These are phyloP conservation scores for Bagarius yarrelli DNA, from an alignment of 2,113 vertebrate genomes.

Conservation along the genomic window DNA sequence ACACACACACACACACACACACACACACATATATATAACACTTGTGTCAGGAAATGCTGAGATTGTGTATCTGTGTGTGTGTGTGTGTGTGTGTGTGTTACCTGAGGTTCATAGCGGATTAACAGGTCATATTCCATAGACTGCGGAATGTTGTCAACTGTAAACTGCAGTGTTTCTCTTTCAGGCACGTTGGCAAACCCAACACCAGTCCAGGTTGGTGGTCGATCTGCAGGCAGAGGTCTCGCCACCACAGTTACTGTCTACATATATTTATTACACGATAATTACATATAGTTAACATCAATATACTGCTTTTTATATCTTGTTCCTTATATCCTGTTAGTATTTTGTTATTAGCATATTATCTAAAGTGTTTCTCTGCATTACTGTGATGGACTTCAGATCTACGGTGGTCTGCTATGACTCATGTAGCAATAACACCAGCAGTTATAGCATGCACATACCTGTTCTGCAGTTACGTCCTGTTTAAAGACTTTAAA, in stretches of 20 bases:
- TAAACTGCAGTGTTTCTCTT: slow-evolving; percentile 84
- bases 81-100: slow-evolving; percentile 53
- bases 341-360: too few species aligned
- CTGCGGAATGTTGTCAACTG: slow-evolving; percentile 83
- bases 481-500: not conserved
- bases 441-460: not conserved
- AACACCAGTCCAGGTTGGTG: slow-evolving; percentile 88
- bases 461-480: not conserved
- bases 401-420: not conserved
- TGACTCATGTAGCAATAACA: too few species aligned
- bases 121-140: slow-evolving; percentile 94
- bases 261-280: slow-evolving; percentile 62
- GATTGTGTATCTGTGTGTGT: slow-evolving; percentile 27
- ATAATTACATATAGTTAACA: not conserved
- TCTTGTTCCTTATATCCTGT: too few species aligned
- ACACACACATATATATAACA: not conserved
- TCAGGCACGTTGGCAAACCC: slow-evolving; percentile 91
- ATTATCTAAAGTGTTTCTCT: not conserved
- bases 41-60: not conserved
- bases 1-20: slow-evolving; percentile 28
- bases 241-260: slow-evolving; percentile 80
- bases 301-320: too few species aligned
- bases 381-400: not conserved
- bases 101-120: slow-evolving; percentile 95
- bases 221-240: slow-evolving; percentile 77